Conservation (phyloP, 2,888 invertebrate genomes). For the Anticlea derivata region DNA sequence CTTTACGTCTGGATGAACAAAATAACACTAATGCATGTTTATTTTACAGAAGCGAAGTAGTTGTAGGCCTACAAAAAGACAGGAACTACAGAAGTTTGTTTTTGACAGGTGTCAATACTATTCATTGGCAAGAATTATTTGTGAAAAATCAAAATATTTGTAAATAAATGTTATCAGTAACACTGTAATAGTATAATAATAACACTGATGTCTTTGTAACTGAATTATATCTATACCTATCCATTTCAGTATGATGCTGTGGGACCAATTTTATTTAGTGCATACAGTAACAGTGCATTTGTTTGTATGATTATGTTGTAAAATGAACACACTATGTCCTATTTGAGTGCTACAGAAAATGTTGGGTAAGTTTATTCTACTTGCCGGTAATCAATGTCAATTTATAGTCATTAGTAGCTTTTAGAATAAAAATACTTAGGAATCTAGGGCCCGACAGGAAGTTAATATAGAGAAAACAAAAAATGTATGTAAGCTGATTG, state of each 20-base stretch:
- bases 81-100: conserved; percentile 36
- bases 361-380: conserved; percentile 65
- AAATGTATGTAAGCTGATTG: too few species aligned
- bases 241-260: conserved; percentile 68
- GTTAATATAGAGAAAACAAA: too few species aligned
- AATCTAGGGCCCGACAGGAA: too few species aligned
- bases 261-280: conserved; percentile 67
- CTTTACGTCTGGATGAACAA: background rate
- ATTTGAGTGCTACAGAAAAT: conserved; percentile 82
- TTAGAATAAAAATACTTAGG: too few species aligned
- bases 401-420: too few species aligned
- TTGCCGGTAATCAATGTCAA: background rate
- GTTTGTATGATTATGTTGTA: conserved; percentile 66
- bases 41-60: background rate
- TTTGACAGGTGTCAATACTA: conserved; percentile 74
- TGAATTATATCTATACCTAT: conserved; percentile 24
- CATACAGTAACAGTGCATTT: conserved; percentile 56
- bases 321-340: conserved; percentile 82
- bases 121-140: conserved; percentile 57
- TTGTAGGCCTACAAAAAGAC: conserved; percentile 10
- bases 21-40: background rate
- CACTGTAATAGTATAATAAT: conserved; percentile 48
- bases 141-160: conserved; percentile 57
- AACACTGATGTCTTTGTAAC: conserved; percentile 35
- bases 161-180: too few species aligned